A percentile compares a stretch with the other conserved stretches of the same genome.
phyloP scores from a whole-genome alignment of 2,888 invertebrate species.

The Synergus gifuensis region DNA sequence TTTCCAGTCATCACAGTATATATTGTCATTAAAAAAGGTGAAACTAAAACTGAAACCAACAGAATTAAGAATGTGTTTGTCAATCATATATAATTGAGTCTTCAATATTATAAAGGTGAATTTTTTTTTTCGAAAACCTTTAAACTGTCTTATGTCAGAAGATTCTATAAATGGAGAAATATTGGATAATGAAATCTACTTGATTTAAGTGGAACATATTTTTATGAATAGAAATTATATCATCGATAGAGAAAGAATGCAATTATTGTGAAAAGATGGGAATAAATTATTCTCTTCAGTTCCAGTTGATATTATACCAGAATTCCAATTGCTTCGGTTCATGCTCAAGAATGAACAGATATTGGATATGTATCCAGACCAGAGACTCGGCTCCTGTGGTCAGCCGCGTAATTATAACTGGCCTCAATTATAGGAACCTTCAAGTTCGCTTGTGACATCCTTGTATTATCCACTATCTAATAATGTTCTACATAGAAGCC shows the following conservation, averaged over 20 bases:
- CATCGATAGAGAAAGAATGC: neutral
- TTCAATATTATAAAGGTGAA: too few species aligned
- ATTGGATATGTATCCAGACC: conserved; percentile 43
- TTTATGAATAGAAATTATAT: too few species aligned
- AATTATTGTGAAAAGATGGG: neutral
- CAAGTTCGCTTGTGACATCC: conserved; percentile 55
- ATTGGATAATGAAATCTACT: too few species aligned
- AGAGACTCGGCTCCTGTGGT: conserved; percentile 46
- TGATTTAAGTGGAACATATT: too few species aligned
- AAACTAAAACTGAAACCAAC: too few species aligned
- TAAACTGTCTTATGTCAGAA: neutral
- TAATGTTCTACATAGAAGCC: conserved; percentile 40
- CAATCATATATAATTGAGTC: too few species aligned
- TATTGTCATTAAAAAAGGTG: too few species aligned
- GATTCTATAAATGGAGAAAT: neutral
- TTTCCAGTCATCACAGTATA: too few species aligned
- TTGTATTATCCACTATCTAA: conserved; percentile 58
- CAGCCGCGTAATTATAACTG: conserved; percentile 57
- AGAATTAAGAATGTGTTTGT: too few species aligned
- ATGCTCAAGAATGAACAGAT: conserved; percentile 31
- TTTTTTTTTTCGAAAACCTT: too few species aligned
- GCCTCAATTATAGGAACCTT: conserved; percentile 49
- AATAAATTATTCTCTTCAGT: neutral
- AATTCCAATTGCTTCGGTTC: conserved; percentile 37
- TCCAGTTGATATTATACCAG: neutral